A percentile compares a stretch with the other conserved stretches of the same genome.
phyloP scores from a whole-genome alignment of 1,140 invertebrate species.

The Cherax quadricarinatus region DNA sequence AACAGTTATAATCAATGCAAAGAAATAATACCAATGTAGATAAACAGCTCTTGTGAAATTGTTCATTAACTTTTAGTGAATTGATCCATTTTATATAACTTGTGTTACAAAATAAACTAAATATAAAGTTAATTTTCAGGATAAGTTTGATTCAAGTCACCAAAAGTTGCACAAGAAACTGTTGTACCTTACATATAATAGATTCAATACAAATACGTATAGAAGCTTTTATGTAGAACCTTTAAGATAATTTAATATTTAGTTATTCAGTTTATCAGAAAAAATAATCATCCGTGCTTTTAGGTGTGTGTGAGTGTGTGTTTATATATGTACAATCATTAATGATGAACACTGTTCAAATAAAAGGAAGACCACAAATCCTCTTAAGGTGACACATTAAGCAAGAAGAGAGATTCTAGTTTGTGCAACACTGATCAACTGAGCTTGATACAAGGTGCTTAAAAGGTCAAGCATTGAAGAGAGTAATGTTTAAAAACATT shows the following conservation, averaged over 20 bases:
- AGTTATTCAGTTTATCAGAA: neutral
- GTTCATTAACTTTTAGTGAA: conserved; percentile 11
- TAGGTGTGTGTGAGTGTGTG: neutral
- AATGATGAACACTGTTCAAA: conserved; percentile 1
- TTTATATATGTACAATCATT: neutral
- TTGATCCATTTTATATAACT: neutral
- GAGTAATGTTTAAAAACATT: neutral
- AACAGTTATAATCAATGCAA: conserved; percentile 25
- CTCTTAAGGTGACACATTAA: neutral
- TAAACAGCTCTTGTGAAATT: neutral
- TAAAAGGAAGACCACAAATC: conserved; percentile 1
- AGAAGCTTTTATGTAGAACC: neutral
- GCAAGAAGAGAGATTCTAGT: conserved; percentile 1
- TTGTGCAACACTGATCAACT: conserved; percentile 11
- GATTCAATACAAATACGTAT: neutral
- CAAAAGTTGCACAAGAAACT: neutral
- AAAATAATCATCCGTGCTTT: neutral
- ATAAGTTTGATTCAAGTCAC: neutral
- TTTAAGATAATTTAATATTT: neutral
- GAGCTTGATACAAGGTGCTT: neutral
- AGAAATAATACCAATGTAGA: conserved; percentile 20
- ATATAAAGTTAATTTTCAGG: neutral
- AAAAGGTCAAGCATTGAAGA: neutral
- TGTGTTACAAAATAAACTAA: neutral
- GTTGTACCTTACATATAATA: neutral